Evolutionary conservation across 1,140 invertebrate species (phyloP).

Genomic region (Drosophila bocki): DNA sequence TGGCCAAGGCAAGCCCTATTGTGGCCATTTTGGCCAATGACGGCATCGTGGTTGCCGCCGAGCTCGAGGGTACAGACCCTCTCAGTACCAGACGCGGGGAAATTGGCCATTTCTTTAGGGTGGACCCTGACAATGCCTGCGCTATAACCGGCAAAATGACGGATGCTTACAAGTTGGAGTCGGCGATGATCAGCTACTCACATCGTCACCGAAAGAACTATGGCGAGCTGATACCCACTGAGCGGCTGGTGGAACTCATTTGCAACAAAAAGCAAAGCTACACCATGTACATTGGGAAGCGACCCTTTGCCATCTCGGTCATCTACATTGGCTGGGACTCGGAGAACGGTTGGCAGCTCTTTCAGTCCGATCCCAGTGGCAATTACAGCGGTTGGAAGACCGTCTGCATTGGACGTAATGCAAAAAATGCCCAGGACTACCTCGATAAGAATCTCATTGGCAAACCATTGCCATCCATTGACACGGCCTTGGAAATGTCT

Average conservation of each 20-base stretch:
- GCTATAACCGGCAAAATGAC: constrained; percentile 99
- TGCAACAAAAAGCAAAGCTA: constrained; percentile 99
- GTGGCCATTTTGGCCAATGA: constrained; percentile 91
- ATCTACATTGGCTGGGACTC: constrained; percentile 99
- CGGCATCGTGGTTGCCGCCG: constrained; percentile 98
- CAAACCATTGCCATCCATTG: constrained; percentile 88
- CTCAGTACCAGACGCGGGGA: constrained; percentile 91
- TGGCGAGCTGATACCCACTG: constrained; percentile 98
- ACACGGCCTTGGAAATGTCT: constrained; percentile 93
- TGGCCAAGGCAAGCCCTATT: constrained; percentile 88
- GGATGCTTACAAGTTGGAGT: constrained; percentile 99
- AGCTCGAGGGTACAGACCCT: constrained; percentile 97
- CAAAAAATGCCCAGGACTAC: constrained; percentile 95
- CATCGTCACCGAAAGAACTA: constrained; percentile 97
- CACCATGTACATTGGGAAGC: constrained; percentile 99
- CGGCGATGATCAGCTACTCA: constrained; percentile 96
- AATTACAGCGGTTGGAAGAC: constrained; percentile 99
- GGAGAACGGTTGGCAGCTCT: constrained; percentile 99
- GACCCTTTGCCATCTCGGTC: constrained; percentile 99
- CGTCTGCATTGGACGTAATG: constrained; percentile 99
- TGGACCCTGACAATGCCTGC: constrained; percentile 98
- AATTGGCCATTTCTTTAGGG: not conserved
- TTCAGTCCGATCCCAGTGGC: constrained; percentile 99
- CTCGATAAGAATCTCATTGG: constrained; percentile 99
- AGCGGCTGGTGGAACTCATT: constrained; percentile 97